phyloP scores from a whole-genome alignment of 2,113 vertebrate genomes.

The Phylloscopus whistleri region DNA sequence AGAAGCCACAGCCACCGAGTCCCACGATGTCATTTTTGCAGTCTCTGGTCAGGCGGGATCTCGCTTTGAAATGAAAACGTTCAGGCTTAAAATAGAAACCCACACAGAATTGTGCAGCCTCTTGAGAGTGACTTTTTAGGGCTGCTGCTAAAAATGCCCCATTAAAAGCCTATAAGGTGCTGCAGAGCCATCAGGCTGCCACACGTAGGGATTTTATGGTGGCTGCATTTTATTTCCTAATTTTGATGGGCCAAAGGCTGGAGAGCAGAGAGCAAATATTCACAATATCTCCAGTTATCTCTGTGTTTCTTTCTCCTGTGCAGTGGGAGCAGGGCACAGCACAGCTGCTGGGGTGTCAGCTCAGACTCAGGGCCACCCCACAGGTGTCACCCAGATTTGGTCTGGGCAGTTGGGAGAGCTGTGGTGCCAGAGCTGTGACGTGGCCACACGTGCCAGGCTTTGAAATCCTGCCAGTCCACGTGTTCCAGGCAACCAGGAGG shows the following conservation, averaged over 20 bases:
- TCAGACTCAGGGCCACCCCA: accelerated
- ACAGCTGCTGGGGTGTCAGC: not conserved
- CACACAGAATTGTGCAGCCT: not conserved
- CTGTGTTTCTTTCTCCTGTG: accelerated
- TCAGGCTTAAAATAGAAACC: conserved; percentile 24
- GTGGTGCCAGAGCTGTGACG: not conserved
- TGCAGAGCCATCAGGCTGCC: not conserved
- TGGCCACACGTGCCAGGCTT: not conserved
- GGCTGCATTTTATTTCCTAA: conserved; percentile 21
- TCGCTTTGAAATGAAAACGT: not conserved
- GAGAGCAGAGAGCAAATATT: not conserved
- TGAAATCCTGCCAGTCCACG: not conserved
- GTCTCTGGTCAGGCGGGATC: not conserved
- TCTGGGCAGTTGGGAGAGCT: not conserved
- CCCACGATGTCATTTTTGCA: not conserved
- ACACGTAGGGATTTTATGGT: not conserved
- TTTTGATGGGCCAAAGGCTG: not conserved
- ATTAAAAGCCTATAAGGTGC: not conserved
- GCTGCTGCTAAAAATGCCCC: conserved; percentile 19
- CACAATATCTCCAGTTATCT: not conserved
- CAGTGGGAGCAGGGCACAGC: not conserved
- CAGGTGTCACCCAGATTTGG: not conserved
- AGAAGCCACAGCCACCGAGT: not conserved
- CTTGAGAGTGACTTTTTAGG: conserved; percentile 1
- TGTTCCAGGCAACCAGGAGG: not conserved